Evolutionary conservation across 2,888 invertebrate species (phyloP), one percentile per base, ranked within the genome.

Genomic region (Athripsodes cinereus): DNA sequence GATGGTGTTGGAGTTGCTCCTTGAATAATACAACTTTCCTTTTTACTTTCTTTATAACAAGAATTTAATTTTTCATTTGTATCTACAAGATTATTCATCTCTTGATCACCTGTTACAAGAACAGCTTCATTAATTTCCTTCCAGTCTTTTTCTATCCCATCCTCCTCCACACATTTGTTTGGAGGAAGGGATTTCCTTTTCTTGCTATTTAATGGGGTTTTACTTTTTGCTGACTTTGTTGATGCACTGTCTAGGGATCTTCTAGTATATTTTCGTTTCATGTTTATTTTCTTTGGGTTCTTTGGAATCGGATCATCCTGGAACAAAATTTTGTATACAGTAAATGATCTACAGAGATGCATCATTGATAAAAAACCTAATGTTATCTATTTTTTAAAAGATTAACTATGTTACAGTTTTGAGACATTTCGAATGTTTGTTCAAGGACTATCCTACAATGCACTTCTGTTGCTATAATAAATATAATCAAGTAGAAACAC

Each of bases 71-170:
- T 26, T n/a, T n/a, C n/a, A n/a, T n/a, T n/a, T 26, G 26, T 10
- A 26, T 26, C 26, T 26, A 10, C 26, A 26, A 26, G 10, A 3
- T 26, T 26, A n/a, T n/a, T 10, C 26, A 6, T 26, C 26, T 26
- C 26, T 26, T 10, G 3, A 10, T 26, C 26, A 26, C 10, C 26
- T 10, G 26, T 10, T 26, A 26, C 5, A 3, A 10, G 10, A 26
- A 10, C 26, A 26, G 26, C 26, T 26, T 26, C 5, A 26, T 26
- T 26, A 26, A 78, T 78, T 1, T 77, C 76, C 0, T 76, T 62
- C 0, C 78, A 65, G 59, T 78, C 78, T 58, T 76, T 76, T 53
- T 78, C 78, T 1, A 78, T 74, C 0, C 49, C 54, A 49, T 57
- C 55, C 13, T 35, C 48, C n/a, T 35, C 47, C 10, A 34, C 55